Percentiles rank a stretch among this genome's conserved stretches.
These are phyloP conservation scores for Leptura quadrifasciata DNA, from an alignment of 2,888 invertebrate genomes.

Conservation along the genomic window DNA sequence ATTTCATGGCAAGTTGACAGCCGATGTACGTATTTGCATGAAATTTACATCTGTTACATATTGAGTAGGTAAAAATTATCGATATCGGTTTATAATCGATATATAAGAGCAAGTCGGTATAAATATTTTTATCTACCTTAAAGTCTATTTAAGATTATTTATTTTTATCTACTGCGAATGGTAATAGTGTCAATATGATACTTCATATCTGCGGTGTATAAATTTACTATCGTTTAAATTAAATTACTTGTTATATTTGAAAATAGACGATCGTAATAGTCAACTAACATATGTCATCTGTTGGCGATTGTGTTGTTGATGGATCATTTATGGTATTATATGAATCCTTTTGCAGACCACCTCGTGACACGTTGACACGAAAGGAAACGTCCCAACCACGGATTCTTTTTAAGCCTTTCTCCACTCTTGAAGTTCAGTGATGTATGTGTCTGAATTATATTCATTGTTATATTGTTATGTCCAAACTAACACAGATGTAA, in stretches of 20 bases:
- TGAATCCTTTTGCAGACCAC: neutral
- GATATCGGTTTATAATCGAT: too few relatives aligned
- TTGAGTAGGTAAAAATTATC: too few relatives aligned
- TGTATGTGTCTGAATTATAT: conserved; percentile 57
- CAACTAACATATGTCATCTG: conserved; percentile 48
- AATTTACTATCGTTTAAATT: neutral
- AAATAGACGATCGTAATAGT: conserved; percentile 23
- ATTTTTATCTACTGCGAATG: too few relatives aligned
- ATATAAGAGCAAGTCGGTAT: too few relatives aligned
- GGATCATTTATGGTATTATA: conserved; percentile 51
- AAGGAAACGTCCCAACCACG: conserved; percentile 53
- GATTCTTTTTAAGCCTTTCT: conserved; percentile 56
- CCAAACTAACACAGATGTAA: conserved; percentile 51
- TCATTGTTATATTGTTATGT: conserved; percentile 55
- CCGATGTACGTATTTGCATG: too few relatives aligned
- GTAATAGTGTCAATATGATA: too few relatives aligned
- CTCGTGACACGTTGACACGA: conserved; percentile 55
- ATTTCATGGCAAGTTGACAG: too few relatives aligned
- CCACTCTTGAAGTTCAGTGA: conserved; percentile 54
- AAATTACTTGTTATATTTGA: neutral
- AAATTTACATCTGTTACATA: too few relatives aligned
- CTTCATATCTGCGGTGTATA: too few relatives aligned
- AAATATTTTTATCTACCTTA: too few relatives aligned
- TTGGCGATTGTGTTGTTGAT: conserved; percentile 49
- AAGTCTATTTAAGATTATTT: too few relatives aligned